Evolutionary conservation across 2,113 vertebrate genomes (phyloP).

Genomic region (Cyrtonyx montezumae): DNA sequence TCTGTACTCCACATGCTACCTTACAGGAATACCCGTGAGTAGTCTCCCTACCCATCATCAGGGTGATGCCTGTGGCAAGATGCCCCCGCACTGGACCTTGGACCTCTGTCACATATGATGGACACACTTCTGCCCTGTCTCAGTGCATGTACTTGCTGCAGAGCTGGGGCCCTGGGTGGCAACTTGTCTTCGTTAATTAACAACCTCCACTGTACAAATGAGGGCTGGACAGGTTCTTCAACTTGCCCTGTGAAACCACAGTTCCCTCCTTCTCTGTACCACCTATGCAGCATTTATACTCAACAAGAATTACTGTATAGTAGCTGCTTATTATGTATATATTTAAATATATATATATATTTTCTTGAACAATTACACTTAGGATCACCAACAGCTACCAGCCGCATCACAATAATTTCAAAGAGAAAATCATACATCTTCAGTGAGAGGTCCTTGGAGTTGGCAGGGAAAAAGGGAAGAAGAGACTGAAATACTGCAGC

Average conservation of each 20-base stretch:
- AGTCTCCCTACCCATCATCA: not conserved
- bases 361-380: not conserved
- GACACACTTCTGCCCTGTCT: not conserved
- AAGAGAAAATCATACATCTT: not conserved
- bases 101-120: not conserved
- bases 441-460: not conserved
- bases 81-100: not conserved
- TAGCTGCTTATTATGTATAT: not conserved
- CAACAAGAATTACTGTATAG: not conserved
- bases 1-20: not conserved
- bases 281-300: not conserved
- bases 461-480: not conserved
- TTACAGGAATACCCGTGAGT: not conserved
- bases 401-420: not conserved
- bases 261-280: not conserved
- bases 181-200: not conserved
- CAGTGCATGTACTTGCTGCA: accelerated
- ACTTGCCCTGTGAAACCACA: not conserved
- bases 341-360: not conserved
- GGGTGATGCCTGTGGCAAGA: not conserved
- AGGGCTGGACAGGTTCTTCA: not conserved
- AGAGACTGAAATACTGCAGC: conserved; percentile 13
- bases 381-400: not conserved
- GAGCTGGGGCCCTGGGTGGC: not conserved
- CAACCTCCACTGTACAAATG: not conserved